phyloP scores from a whole-genome alignment of 1,140 invertebrate species.

The Drosophila asahinai region DNA sequence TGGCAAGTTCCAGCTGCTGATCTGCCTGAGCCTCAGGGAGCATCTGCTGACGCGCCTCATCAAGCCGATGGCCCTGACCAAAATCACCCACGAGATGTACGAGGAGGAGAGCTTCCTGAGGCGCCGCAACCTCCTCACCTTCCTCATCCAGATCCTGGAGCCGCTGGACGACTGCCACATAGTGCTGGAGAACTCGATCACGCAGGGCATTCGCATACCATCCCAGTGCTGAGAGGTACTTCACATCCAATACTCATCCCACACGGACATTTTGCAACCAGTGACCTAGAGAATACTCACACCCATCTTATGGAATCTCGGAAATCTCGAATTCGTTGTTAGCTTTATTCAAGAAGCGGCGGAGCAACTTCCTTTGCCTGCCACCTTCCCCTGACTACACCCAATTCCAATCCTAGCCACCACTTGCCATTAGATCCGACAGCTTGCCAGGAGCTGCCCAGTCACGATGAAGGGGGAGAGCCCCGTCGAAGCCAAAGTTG shows the following conservation, averaged over 20 bases:
- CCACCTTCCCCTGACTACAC: constrained; percentile 30
- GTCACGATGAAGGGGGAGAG: constrained; percentile 16
- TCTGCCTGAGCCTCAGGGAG: constrained; percentile 95
- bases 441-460: constrained; percentile 65
- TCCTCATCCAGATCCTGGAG: constrained; percentile 96
- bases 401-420: constrained; percentile 44
- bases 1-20: constrained; percentile 98
- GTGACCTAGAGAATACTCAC: constrained; percentile 82
- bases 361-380: background rate
- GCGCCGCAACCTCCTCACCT: constrained; percentile 93
- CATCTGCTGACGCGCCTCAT: constrained; percentile 96
- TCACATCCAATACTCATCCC: constrained; percentile 4
- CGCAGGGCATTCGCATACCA: constrained; percentile 96
- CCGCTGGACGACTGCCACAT: constrained; percentile 97
- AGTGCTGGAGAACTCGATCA: constrained; percentile 96
- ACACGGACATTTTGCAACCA: constrained; percentile 72
- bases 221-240: constrained; percentile 81
- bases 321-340: constrained; percentile 72
- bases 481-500: constrained; percentile 69
- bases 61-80: constrained; percentile 93
- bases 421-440: constrained; percentile 44
- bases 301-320: constrained; percentile 65
- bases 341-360: constrained; percentile 50
- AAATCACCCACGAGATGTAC: constrained; percentile 96
- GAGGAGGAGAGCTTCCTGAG: constrained; percentile 97